A percentile compares a stretch with the other conserved stretches of the same genome.
Evolutionary conservation across 2,113 vertebrate species (phyloP).

Genomic region (Amphilophus citrinellus): DNA sequence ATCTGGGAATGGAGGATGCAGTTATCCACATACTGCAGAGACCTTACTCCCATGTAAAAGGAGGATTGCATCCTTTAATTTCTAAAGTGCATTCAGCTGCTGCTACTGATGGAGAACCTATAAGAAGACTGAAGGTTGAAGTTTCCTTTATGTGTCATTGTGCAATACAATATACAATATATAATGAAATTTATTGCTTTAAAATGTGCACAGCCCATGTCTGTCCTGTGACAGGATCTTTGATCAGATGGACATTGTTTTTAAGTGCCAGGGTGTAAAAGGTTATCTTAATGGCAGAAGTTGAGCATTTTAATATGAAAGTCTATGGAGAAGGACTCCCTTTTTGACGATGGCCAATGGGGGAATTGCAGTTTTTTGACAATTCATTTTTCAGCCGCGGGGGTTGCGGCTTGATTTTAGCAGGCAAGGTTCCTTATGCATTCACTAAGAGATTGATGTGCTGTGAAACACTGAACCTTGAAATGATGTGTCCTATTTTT

Average conservation of each 20-base stretch:
- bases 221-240: not conserved
- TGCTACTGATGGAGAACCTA: not conserved
- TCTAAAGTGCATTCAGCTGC: not conserved
- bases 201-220: not conserved
- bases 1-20: not conserved
- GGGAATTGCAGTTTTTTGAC: slow-evolving; percentile 6
- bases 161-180: too few species aligned
- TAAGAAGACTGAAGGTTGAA: too few species aligned
- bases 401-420: slow-evolving; percentile 12
- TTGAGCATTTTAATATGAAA: not conserved
- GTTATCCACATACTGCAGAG: not conserved
- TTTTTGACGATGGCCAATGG: not conserved
- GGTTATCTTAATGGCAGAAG: not conserved
- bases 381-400: not conserved
- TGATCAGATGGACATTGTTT: not conserved
- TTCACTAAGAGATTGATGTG: slow-evolving; percentile 19
- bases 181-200: too few species aligned
- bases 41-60: not conserved
- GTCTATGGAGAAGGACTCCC: not conserved
- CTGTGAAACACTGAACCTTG: slow-evolving; percentile 7
- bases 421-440: not conserved
- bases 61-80: not conserved
- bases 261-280: not conserved
- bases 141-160: too few species aligned
- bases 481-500: slow-evolving; percentile 9